Percentiles rank a stretch among this genome's conserved stretches.
phyloP scores from a whole-genome alignment of 2,797 vertebrate species.

The Pempheris klunzingeri region DNA sequence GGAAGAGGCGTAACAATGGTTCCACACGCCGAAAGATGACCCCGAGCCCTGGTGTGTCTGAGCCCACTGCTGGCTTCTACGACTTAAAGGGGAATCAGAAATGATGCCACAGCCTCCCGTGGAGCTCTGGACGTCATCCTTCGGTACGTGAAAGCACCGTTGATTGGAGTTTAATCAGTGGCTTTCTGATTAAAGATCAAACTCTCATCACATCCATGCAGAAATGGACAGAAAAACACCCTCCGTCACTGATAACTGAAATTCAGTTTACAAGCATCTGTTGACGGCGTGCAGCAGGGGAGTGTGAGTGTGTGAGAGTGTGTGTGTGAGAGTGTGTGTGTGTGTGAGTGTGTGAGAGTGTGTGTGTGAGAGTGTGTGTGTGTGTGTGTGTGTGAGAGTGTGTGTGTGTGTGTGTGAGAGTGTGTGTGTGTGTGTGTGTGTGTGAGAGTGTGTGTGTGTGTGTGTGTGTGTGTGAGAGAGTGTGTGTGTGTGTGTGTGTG shows the following conservation, averaged over 20 bases:
- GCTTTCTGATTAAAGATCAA: constrained; percentile 88
- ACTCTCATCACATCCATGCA: constrained; percentile 89
- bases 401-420: too few species aligned
- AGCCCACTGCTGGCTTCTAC: constrained; percentile 56
- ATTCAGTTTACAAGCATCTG: constrained; percentile 79
- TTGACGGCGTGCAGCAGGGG: constrained; percentile 51
- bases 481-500: too few species aligned
- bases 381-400: too few species aligned
- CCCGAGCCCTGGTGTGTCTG: constrained; percentile 69
- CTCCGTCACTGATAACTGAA: constrained; percentile 88
- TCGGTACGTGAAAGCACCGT: constrained; percentile 86
- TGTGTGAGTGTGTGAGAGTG: too few species aligned
- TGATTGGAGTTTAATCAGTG: constrained; percentile 87
- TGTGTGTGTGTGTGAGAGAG: too few species aligned
- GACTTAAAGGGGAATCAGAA: constrained; percentile 50
- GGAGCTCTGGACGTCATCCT: constrained; percentile 83
- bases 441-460: too few species aligned
- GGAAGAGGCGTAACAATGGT: constrained; percentile 83
- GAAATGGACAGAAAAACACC: constrained; percentile 87
- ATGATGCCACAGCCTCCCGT: constrained; percentile 53
- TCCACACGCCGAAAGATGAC: constrained; percentile 88
- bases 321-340: too few species aligned
- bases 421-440: too few species aligned
- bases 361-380: too few species aligned
- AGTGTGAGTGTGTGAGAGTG: too few species aligned